Conservation (phyloP, 2,113 vertebrate species). For the Labrus mixtus region DNA sequence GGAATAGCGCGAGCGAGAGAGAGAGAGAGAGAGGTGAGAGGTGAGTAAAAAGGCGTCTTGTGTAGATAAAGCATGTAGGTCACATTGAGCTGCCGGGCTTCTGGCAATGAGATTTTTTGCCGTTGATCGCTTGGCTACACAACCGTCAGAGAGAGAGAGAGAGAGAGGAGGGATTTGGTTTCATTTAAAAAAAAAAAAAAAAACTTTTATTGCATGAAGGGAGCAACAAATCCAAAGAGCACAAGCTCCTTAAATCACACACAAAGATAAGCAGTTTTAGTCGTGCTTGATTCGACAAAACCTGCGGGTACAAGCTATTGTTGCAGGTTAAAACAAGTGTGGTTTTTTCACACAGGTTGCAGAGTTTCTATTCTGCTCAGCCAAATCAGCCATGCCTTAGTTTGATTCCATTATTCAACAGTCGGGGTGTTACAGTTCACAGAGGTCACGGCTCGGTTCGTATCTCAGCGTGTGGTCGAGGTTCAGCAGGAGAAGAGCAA, state of each 20-base stretch:
- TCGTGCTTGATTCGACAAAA: too few relatives aligned
- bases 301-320: neutral
- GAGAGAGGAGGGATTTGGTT: neutral
- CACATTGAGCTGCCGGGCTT: constrained; percentile 57
- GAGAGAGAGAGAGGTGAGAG: constrained; percentile 3
- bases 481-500: too few relatives aligned
- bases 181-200: neutral
- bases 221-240: constrained; percentile 2
- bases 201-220: neutral
- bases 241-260: neutral
- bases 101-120: constrained; percentile 44
- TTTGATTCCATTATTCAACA: neutral
- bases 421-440: too few relatives aligned
- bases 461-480: too few relatives aligned
- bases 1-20: neutral
- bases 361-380: neutral
- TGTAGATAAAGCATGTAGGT: constrained; percentile 69
- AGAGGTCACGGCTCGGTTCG: too few relatives aligned
- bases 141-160: neutral
- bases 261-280: neutral
- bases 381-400: neutral
- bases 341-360: neutral
- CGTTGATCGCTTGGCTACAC: constrained; percentile 17
- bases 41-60: constrained; percentile 47
- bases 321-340: neutral